Percentiles rank a stretch among this genome's conserved stretches.
Conservation (phyloP, 2,888 invertebrate genomes). For the Drosophila rellima region DNA sequence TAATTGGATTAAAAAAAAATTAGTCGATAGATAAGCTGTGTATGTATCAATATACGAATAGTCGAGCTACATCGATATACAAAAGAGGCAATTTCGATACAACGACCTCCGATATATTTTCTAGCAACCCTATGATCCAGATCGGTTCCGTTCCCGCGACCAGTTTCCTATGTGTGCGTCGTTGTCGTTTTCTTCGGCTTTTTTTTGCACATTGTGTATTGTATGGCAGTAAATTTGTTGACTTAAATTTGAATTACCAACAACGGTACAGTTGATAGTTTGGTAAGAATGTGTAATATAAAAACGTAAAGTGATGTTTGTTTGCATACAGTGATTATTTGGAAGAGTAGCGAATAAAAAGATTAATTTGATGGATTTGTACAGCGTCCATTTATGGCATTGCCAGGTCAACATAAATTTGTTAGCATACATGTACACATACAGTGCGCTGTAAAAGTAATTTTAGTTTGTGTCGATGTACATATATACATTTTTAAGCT, state of each 20-base stretch:
- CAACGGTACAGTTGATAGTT: background rate
- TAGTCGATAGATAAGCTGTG: too few species aligned
- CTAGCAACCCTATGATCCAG: slow-evolving; percentile 7
- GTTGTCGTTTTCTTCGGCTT: slow-evolving; percentile 58
- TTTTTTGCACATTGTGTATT: slow-evolving; percentile 55
- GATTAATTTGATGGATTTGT: slow-evolving; percentile 18
- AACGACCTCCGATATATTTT: background rate
- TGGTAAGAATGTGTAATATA: slow-evolving; percentile 28
- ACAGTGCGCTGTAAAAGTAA: slow-evolving; percentile 45
- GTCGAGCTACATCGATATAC: too few species aligned
- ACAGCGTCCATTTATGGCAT: slow-evolving; percentile 62
- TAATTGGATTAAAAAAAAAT: too few species aligned
- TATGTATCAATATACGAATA: too few species aligned
- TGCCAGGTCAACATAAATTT: slow-evolving; percentile 57
- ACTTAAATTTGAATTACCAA: slow-evolving; percentile 16
- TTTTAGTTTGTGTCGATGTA: slow-evolving; percentile 3
- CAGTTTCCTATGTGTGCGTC: slow-evolving; percentile 49
- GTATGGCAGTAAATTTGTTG: slow-evolving; percentile 17
- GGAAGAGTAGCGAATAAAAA: slow-evolving; percentile 3
- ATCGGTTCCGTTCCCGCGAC: slow-evolving; percentile 20
- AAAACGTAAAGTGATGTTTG: background rate
- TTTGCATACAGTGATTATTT: slow-evolving; percentile 6
- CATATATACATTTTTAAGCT: background rate
- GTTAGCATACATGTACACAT: slow-evolving; percentile 48
- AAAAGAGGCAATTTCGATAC: too few species aligned